Evolutionary conservation across 1,140 invertebrate species (phyloP), one percentile per base, ranked within the genome.

Genomic region (Drosophila teissieri): DNA sequence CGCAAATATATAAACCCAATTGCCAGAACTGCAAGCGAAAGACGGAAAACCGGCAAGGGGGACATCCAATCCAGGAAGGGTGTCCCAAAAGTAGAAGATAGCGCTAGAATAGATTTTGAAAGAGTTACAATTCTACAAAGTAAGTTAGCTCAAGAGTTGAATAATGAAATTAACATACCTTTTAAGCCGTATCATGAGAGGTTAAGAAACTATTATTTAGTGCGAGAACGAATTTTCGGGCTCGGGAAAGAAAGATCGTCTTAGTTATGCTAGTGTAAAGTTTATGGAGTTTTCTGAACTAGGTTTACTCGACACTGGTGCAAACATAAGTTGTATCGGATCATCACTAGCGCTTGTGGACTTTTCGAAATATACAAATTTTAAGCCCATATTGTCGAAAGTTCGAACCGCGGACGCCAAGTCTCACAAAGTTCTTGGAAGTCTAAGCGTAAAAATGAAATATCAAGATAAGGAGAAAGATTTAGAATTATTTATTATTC

Each of bases 241-340:
- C 22, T 24, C 22, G 22, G 22, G 0, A 24, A 24, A 24, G 22
- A 24, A 5, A 24, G 22, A 57, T 14, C 37, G 55, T 17, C 55
- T 24, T 31, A 57, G n/a, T 17, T 45, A 45, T 45, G 37, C 24
- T 4, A 57, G 22, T 8, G 40, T 57, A 57, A 0, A 24, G 8
- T 57, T 57, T 19, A 14, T 57, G 24, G 11, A 57, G 5, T 57
- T 57, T 11, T 17, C 39, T 10, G 55, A 45, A 10, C 39, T 57
- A 10, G 24, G 40, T 14, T 56, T 56, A n/a, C 54, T 56, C 17
- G 54, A 56, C 24, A 27, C 37, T 12, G 24, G 24, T 7, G 40
- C 51, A 22, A 37, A 53, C 11, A 53, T 37, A 11, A 53, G 34
- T 37, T 53, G 17, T 31, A 2, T 53, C 2, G 34, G 34, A 37